Base-by-base conservation (phyloP, 2,113 vertebrate species). In the Ceratotherium simum region DNA sequence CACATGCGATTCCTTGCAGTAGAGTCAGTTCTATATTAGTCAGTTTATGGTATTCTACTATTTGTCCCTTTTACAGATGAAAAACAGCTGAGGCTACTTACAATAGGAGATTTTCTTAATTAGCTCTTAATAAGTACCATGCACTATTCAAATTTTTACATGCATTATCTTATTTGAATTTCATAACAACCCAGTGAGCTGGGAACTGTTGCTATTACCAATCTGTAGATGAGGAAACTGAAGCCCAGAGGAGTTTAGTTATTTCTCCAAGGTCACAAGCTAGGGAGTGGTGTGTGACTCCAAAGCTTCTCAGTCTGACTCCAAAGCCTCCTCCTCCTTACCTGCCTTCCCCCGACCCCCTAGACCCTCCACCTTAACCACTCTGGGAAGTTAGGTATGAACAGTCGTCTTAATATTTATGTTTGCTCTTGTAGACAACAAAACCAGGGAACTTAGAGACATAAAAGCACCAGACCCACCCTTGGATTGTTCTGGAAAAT, bases 401-500 rank as follows among this genome's bases (percentile, higher is more conserved):
- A 54, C 0, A 56, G 46, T 23, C 13, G 23, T 81, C 73, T 65
- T 18, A 73, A 87, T 4, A 8, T 48, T 65, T 81, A 48, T 46
- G 25, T 75, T 91, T 86, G 42, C 25, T 91, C n/a, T 73, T 13
- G 3, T 60, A 27, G 21, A 51, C 92, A 56, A 83, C 39, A 25
- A 83, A 96, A 60, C 27, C 17, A 23, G 51, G 42, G 27, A 91
- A 56, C 75, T 87, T n/a, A 27, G 58, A 92, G 17, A 21, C 65
- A 46, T 33, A 69, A 46, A 72, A 46, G 20, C 79, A 58, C 31
- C 64, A 73, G 51, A 56, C 10, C 70, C 70, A 69, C 12, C 29
- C 8, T 73, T 46, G 58, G 58, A 58, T 88, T 65, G 2, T 73
- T 75, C 36, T 67, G 92, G 39, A 92, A 95, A 73, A 96, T 39